These are phyloP conservation scores for Drosophila nr. perissopoda DNA, from an alignment of 2,888 invertebrate genomes.

Conservation along the genomic window DNA sequence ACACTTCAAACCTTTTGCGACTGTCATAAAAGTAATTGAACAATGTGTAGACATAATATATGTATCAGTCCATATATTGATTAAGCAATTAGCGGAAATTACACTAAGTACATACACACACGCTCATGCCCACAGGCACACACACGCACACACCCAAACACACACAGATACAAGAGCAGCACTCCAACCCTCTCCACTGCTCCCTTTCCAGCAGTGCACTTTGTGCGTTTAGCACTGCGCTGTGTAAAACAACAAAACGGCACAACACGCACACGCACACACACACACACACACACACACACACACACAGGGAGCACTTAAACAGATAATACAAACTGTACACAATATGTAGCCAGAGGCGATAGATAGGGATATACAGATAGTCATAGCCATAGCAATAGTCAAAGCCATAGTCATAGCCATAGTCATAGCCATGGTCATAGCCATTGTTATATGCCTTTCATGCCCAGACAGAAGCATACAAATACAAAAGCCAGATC, in stretches of 20 bases:
- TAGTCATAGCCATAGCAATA: constrained; percentile 22
- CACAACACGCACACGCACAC: constrained; percentile 52
- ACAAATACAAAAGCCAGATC: constrained; percentile 44
- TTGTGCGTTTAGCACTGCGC: constrained; percentile 43
- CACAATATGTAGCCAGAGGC: constrained; percentile 27
- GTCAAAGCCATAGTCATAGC: constrained; percentile 18
- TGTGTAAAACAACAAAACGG: constrained; percentile 48
- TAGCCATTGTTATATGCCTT: constrained; percentile 45
- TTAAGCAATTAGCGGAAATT: constrained; percentile 73
- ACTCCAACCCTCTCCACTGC: neutral
- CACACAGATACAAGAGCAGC: neutral
- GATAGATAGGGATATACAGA: constrained; percentile 25
- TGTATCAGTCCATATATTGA: constrained; percentile 56
- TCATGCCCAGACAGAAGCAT: constrained; percentile 62
- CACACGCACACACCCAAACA: neutral
- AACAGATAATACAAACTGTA: constrained; percentile 11
- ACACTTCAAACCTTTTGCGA: neutral
- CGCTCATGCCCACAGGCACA: neutral
- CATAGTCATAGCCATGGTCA: neutral
- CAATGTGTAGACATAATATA: constrained; percentile 8
- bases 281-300: constrained; percentile 5
- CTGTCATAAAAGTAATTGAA: constrained; percentile 53
- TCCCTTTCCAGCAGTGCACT: constrained; percentile 24
- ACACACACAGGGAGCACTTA: neutral
- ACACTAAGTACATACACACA: constrained; percentile 54